Evolutionary conservation across 2,113 vertebrate species (phyloP).

Genomic region (Pteronura brasiliensis): DNA sequence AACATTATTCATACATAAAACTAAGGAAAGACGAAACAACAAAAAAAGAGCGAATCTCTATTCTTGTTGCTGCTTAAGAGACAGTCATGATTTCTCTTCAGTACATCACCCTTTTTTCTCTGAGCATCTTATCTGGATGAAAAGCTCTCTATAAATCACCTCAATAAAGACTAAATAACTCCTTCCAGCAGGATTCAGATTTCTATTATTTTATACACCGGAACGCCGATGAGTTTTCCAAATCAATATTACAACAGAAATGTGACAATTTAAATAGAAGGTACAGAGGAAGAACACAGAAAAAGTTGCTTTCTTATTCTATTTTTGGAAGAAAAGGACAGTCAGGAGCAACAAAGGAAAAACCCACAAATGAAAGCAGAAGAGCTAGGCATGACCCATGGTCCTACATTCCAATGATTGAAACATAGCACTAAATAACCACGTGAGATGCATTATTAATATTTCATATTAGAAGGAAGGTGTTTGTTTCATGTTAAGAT

Average conservation of each 20-base stretch:
- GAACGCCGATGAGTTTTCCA: conserved; percentile 52
- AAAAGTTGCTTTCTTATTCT: conserved; percentile 27
- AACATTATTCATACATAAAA: conserved; percentile 20
- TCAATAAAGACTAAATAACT: conserved; percentile 70
- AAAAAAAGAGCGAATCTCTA: neutral
- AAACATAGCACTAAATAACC: neutral
- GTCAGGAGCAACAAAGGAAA: neutral
- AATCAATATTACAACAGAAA: conserved; percentile 71
- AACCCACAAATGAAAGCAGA: neutral
- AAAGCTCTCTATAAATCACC: conserved; percentile 62
- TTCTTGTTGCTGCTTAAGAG: neutral
- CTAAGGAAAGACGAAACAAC: neutral
- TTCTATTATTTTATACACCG: conserved; percentile 58
- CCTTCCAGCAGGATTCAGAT: conserved; percentile 55
- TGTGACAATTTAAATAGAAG: conserved; percentile 60
- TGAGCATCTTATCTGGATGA: conserved; percentile 48
- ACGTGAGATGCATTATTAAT: neutral
- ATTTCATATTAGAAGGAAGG: neutral
- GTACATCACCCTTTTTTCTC: neutral
- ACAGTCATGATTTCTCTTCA: neutral
- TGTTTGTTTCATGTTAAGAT: conserved; percentile 26
- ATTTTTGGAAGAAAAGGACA: conserved; percentile 26
- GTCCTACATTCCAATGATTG: neutral
- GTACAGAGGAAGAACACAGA: conserved; percentile 26
- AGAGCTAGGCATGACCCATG: neutral